Evolutionary conservation across 1,140 invertebrate genomes (phyloP), one percentile per base, ranked within the genome.

Genomic region (Hyposmocoma kahamanoa): DNA sequence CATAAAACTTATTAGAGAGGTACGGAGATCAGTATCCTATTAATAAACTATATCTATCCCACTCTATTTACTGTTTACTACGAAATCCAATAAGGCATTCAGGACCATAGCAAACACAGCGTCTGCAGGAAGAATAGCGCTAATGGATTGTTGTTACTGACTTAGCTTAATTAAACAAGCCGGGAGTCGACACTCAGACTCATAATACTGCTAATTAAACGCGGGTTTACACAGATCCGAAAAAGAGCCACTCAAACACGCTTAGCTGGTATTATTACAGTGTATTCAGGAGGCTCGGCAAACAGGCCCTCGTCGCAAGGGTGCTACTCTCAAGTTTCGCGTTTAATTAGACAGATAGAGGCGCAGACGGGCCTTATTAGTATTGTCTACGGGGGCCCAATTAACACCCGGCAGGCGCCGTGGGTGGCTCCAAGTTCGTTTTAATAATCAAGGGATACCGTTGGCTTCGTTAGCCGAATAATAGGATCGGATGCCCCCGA

Each of bases 291-390:
- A 79, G 76, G 74, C 75, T 81, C 72, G 53, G 73, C 72, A 80
- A 79, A 84, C 75, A 81, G 72, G 65, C 76, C 62, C 76, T 78
- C 72, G 68, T 63, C 59, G 75, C 38, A 22, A 84, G 81, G 78
- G 81, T 77, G 74, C 78, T 81, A 68, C 76, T 82, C 80, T 84
- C 80, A 68, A 82, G 81, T 84, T 84, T 81, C 77, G 76, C 78
- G 79, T 84, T 82, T 84, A 84, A 84, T 84, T 84, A 82, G 81
- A 84, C 79, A 80, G 79, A 84, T 81, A 81, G 77, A 81, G 68
- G 75, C 77, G 72, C 78, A 77, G 77, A 78, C 77, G 73, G 68
- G 80, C 73, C 81, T 84, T 84, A 84, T 84, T 84, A 84, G 81
- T 82, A 84, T 84, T 84, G 81, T 84, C 81, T 84, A 80, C 77